Evolutionary conservation across 2,888 invertebrate species (phyloP).

Genomic region (Agrenia bidenticulata): DNA sequence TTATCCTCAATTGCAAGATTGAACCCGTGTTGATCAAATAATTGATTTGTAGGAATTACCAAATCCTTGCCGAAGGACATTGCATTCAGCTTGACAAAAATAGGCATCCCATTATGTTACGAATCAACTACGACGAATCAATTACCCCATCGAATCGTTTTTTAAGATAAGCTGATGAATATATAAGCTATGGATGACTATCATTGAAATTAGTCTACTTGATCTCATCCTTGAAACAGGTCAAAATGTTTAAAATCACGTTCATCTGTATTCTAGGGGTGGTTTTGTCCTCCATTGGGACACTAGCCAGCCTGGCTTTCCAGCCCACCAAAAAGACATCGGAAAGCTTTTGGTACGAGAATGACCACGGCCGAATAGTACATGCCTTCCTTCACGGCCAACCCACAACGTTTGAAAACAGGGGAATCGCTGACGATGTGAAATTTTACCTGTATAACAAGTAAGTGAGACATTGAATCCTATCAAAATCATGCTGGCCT

Average conservation of each 20-base stretch:
- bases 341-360: constrained; percentile 45
- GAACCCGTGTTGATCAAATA: too few relatives aligned
- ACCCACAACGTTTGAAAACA: neutral
- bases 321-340: constrained; percentile 11
- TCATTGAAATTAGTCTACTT: too few relatives aligned
- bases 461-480: constrained; percentile 29
- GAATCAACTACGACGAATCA: too few relatives aligned
- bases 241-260: constrained; percentile 1
- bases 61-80: too few relatives aligned
- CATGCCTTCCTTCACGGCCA: constrained; percentile 45
- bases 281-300: neutral
- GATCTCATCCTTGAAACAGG: neutral
- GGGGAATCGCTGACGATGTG: constrained; percentile 44
- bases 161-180: too few relatives aligned
- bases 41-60: too few relatives aligned
- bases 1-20: too few relatives aligned
- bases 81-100: too few relatives aligned
- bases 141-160: too few relatives aligned
- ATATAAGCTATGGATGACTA: too few relatives aligned
- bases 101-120: too few relatives aligned
- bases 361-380: constrained; percentile 40
- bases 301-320: constrained; percentile 9
- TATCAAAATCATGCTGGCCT: neutral
- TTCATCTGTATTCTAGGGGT: neutral
- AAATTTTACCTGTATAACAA: constrained; percentile 44